These are phyloP conservation scores for Syritta pipiens DNA, from an alignment of 2,888 invertebrate species.

Conservation along the genomic window DNA sequence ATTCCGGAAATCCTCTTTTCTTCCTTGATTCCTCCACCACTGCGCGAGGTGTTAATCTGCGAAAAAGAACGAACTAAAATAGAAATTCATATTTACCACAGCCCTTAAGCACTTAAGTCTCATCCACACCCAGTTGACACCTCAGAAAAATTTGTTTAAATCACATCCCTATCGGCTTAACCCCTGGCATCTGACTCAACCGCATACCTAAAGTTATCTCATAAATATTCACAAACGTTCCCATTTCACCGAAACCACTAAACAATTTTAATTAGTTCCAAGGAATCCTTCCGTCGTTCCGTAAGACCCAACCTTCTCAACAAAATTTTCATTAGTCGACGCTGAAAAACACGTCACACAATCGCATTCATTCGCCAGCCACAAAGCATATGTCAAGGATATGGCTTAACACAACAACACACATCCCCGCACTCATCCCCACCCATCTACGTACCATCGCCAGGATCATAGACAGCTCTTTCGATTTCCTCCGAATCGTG, in stretches of 20 bases:
- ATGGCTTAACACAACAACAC: constrained; percentile 1
- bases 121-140: no score
- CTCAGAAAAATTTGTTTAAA: no score
- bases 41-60: no score
- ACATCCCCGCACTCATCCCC: neutral
- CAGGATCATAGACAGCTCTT: constrained; percentile 78
- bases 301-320: no score
- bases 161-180: neutral
- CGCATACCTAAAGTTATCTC: neutral
- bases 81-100: no score
- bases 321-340: neutral
- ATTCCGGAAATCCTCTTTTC: no score
- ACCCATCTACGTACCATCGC: constrained; percentile 76
- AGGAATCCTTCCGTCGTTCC: neutral
- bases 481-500: constrained; percentile 72
- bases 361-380: neutral
- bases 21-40: no score
- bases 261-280: constrained; percentile 32
- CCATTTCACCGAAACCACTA: neutral
- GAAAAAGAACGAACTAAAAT: no score
- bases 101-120: no score
- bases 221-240: constrained; percentile 19
- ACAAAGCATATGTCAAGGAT: constrained; percentile 17
- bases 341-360: neutral
- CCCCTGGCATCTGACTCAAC: constrained; percentile 14